phyloP scores from a whole-genome alignment of 2,113 vertebrate genomes.

The human (Homo sapiens) region DNA sequence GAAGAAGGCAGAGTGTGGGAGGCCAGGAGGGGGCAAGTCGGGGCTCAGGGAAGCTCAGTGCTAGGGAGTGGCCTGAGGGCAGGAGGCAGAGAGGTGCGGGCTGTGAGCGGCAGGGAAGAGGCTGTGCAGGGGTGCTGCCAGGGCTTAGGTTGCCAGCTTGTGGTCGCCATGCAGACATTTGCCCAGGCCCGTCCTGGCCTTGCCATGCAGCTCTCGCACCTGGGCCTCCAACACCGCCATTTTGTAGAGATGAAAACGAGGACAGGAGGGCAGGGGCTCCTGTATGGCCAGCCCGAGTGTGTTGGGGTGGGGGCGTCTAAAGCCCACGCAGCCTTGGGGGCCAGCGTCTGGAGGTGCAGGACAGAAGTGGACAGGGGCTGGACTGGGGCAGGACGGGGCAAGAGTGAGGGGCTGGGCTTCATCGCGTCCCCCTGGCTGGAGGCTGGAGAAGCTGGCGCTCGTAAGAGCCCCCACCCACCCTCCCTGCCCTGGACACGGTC shows the following conservation, averaged over 20 bases:
- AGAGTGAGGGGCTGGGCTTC: rapidly evolving
- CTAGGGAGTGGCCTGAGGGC: neutral
- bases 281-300: neutral
- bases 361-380: neutral
- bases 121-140: too few species aligned
- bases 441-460: too few species aligned
- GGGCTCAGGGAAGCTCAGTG: neutral
- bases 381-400: neutral
- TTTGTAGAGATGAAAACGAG: rapidly evolving
- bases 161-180: rapidly evolving
- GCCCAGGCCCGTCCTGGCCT: neutral
- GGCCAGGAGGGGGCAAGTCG: too few species aligned
- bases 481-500: rapidly evolving
- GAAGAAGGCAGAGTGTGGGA: neutral
- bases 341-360: neutral
- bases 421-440: neutral
- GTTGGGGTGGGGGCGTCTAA: rapidly evolving
- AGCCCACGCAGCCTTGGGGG: neutral
- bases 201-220: rapidly evolving
- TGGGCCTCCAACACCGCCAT: rapidly evolving
- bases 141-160: too few species aligned
- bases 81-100: too few species aligned
- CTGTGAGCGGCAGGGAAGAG: rapidly evolving
- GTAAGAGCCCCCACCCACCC: rapidly evolving
- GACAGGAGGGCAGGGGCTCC: rapidly evolving